Evolutionary conservation across 2,888 invertebrate species (phyloP).

Genomic region (Rhamphomyia laevipes): DNA sequence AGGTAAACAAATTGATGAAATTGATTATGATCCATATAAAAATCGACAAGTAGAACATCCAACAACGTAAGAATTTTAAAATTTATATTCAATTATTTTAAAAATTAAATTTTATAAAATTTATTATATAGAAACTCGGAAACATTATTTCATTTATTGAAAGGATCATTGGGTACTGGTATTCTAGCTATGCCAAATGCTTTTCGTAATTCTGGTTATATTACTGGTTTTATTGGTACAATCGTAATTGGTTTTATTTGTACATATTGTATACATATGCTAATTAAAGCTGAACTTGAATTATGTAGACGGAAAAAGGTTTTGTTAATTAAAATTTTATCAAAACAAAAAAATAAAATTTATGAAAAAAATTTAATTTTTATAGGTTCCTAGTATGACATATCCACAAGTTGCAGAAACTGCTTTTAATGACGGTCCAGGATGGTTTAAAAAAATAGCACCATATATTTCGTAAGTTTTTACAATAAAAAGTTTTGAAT

Average conservation of each 20-base stretch:
- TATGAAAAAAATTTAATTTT: neutral
- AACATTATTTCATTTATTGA: slow-evolving; percentile 79
- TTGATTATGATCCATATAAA: slow-evolving; percentile 54
- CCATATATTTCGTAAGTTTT: slow-evolving; percentile 47
- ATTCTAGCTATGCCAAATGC: slow-evolving; percentile 77
- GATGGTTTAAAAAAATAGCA: slow-evolving; percentile 34
- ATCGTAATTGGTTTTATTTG: slow-evolving; percentile 76
- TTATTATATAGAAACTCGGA: slow-evolving; percentile 60
- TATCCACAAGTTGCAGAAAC: slow-evolving; percentile 74
- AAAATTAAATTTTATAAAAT: neutral
- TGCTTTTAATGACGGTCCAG: slow-evolving; percentile 66
- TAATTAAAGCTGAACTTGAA: slow-evolving; percentile 49
- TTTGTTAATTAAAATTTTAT: neutral
- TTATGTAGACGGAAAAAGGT: slow-evolving; percentile 21
- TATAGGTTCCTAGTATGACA: slow-evolving; percentile 49
- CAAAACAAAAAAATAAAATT: too few species aligned
- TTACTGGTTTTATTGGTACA: slow-evolving; percentile 67
- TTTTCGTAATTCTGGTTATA: slow-evolving; percentile 49
- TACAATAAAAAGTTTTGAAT: neutral
- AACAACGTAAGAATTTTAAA: slow-evolving; percentile 46
- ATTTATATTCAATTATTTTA: too few species aligned
- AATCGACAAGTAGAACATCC: slow-evolving; percentile 55
- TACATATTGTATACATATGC: slow-evolving; percentile 86
- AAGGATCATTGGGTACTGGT: slow-evolving; percentile 89
- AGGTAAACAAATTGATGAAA: slow-evolving; percentile 22